Evolutionary conservation across 2,113 vertebrate species (phyloP), one percentile per base, ranked within the genome.

Genomic region (Chaenocephalus aceratus): DNA sequence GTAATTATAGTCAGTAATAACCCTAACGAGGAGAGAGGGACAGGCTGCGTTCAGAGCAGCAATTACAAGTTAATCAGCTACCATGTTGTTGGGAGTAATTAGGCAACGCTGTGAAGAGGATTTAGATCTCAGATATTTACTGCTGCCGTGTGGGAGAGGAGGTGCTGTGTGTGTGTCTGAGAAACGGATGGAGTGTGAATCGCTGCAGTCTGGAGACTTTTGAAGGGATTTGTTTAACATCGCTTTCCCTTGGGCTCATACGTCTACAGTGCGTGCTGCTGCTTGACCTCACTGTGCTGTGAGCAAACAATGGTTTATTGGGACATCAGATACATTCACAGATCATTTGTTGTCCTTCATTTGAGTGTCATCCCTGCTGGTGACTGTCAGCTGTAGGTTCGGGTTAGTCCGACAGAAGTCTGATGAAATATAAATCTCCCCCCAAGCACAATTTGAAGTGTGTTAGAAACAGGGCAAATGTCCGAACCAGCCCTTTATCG

Each of bases 1-100:
- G 97, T 99, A 99, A 99, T 99, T 99, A 99, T 98, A 97, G 97
- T 95, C 97, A 95, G 96, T 97, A 98, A 97, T 98, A 97, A 96
- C 94, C 96, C 96, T 97, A 97, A 98, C 96, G 97, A 98, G 97
- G 95, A 97, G 96, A 97, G 95, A 95, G 97, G 97, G 97, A 98
- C 96, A 93, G 95, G 96, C 96, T 96, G 95, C 94, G 92, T 96
- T 95, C 97, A 97, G 95, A 97, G 96, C 96, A 97, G 96, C 97
- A 97, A 98, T 99, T 98, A 98, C 96, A 97, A 97, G 97, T 98
- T 99, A 98, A 98, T 99, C 97, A 98, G 97, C 97, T 97, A 97
- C 96, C 97, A 97, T 96, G 96, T 97, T 96, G 96, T 96, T 92
- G 91, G 89, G 96, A 97, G 97, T 97, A 99, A 98, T 98, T 97